Percentiles rank a stretch among this genome's conserved stretches.
These are phyloP conservation scores for Xylota segnis DNA, from an alignment of 2,888 invertebrate genomes.

Conservation along the genomic window DNA sequence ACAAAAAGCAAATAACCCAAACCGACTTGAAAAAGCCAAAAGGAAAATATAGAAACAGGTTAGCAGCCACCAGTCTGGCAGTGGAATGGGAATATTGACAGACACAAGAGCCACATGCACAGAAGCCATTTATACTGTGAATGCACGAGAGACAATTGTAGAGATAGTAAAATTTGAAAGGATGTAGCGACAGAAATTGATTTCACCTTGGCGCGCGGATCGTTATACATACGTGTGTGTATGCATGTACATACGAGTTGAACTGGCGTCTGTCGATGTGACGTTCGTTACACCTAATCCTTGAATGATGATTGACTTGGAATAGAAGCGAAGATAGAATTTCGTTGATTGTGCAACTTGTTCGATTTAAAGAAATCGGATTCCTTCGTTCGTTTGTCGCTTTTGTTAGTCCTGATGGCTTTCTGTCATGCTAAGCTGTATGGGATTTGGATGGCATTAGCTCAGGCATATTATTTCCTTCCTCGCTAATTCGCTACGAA, in stretches of 20 bases:
- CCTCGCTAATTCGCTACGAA: background rate
- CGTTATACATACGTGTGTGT: too few species aligned
- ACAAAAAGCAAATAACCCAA: conserved; percentile 13
- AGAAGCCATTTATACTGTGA: conserved; percentile 52
- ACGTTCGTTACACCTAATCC: conserved; percentile 60
- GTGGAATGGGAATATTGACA: conserved; percentile 31
- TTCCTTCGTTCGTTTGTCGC: conserved; percentile 1
- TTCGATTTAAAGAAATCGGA: conserved; percentile 54
- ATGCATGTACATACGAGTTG: too few species aligned
- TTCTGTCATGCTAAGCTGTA: conserved; percentile 43
- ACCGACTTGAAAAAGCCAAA: conserved; percentile 36
- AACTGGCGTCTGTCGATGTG: conserved; percentile 39
- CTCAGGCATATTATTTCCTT: background rate
- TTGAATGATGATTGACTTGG: conserved; percentile 66
- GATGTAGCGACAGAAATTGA: conserved; percentile 60
- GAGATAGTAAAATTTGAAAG: conserved; percentile 43
- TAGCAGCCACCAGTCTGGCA: background rate
- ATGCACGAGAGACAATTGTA: conserved; percentile 50
- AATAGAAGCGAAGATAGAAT: conserved; percentile 32
- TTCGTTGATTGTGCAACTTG: conserved; percentile 52
- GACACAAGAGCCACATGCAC: conserved; percentile 47
- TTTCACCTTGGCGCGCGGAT: conserved; percentile 41
- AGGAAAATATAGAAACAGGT: conserved; percentile 14
- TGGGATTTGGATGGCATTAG: conserved; percentile 18
- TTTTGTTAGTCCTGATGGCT: conserved; percentile 25